Percentiles rank a stretch among this genome's conserved stretches.
Evolutionary conservation across 2,888 invertebrate genomes (phyloP).

Genomic region (Minunthozetes semirufus): DNA sequence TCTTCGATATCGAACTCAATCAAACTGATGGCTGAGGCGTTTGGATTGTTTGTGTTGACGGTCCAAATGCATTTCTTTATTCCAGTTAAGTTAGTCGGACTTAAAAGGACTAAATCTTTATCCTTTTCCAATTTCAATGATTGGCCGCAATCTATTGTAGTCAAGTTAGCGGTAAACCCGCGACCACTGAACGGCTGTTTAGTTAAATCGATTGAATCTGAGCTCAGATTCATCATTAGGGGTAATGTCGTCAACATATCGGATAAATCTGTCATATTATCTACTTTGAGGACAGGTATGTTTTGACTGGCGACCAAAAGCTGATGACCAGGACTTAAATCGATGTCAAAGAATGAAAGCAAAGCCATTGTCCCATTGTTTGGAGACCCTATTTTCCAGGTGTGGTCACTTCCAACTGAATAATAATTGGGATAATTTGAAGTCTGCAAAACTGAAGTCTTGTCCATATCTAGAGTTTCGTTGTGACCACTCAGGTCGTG

Average conservation of each 20-base stretch:
- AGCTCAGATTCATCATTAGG: background rate
- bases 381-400: background rate
- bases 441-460: background rate
- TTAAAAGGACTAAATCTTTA: background rate
- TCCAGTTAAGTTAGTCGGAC: background rate
- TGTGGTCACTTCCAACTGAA: background rate
- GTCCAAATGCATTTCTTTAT: constrained; percentile 19
- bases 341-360: background rate
- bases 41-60: background rate
- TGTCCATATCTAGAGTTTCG: background rate
- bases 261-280: background rate
- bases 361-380: background rate
- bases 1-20: background rate
- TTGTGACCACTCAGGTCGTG: background rate
- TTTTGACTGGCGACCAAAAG: background rate
- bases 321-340: background rate
- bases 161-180: background rate
- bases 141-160: background rate
- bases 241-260: background rate
- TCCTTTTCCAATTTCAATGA: background rate
- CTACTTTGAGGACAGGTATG: background rate
- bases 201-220: background rate
- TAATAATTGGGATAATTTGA: constrained; percentile 10
- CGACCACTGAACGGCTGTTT: constrained; percentile 14
- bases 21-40: background rate